Evolutionary conservation across 2,888 invertebrate species (phyloP).

Genomic region (Augochlorella aurata): DNA sequence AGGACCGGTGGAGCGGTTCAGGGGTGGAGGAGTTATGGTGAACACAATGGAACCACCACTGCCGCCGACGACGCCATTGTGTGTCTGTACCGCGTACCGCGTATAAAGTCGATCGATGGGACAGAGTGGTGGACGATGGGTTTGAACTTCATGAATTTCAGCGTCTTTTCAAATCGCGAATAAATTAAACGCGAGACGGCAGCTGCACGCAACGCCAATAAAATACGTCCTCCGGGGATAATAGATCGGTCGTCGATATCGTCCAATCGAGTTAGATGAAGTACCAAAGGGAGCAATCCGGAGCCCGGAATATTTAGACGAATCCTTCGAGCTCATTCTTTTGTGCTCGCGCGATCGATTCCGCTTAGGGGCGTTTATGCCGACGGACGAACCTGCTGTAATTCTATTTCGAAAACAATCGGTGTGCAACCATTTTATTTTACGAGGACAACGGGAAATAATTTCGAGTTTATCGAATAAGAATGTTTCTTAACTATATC

Average conservation of each 20-base stretch:
- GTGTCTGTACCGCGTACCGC: conserved; percentile 33
- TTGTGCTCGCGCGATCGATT: not conserved
- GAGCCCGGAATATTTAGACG: conserved; percentile 6
- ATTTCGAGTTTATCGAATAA: no score
- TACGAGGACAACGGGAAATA: no score
- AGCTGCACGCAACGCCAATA: conserved; percentile 53
- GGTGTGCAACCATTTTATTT: not conserved
- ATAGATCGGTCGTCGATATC: conserved; percentile 7
- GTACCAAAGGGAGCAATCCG: conserved; percentile 25
- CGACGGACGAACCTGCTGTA: not conserved
- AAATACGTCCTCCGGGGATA: conserved; percentile 30
- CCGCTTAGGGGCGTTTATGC: not conserved
- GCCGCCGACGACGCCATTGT: conserved; percentile 56
- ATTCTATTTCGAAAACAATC: not conserved
- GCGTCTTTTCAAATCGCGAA: conserved; percentile 52
- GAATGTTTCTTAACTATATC: no score
- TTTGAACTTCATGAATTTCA: conserved; percentile 36
- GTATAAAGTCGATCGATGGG: conserved; percentile 51
- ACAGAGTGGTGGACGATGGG: conserved; percentile 2
- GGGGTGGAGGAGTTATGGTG: conserved; percentile 16
- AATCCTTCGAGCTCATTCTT: not conserved
- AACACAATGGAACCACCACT: conserved; percentile 56
- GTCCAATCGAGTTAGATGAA: not conserved
- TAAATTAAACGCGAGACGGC: conserved; percentile 61
- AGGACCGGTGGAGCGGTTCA: not conserved